Percentiles rank a stretch among this genome's conserved stretches.
These are phyloP conservation scores for Philhelius pedissequus DNA, from an alignment of 2,888 invertebrate species.

Conservation along the genomic window DNA sequence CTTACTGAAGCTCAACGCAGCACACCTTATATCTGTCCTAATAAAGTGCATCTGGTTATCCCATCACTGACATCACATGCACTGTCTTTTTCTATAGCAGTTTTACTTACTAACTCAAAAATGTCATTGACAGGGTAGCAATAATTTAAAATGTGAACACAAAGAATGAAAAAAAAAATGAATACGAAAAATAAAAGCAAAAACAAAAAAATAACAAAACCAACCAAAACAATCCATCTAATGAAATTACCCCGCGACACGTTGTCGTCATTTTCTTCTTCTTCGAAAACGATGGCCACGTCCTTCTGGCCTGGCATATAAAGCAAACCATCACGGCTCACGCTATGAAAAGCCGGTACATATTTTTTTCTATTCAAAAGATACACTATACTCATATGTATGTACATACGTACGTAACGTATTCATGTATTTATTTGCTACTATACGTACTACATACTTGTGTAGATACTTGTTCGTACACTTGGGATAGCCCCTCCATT, in stretches of 20 bases:
- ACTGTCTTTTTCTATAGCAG: slow-evolving; percentile 2
- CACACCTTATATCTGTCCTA: background rate
- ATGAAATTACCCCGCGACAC: slow-evolving; percentile 54
- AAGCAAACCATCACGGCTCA: slow-evolving; percentile 8
- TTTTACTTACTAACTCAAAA: slow-evolving; percentile 26
- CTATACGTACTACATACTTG: slow-evolving; percentile 1
- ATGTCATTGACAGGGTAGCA: slow-evolving; percentile 53
- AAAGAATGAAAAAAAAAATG: slow-evolving; percentile 31
- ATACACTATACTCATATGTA: background rate
- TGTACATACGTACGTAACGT: background rate
- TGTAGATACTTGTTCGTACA: background rate
- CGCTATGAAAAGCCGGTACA: slow-evolving; percentile 39
- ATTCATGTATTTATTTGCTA: no score
- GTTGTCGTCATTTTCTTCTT: slow-evolving; percentile 6
- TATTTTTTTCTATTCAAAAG: slow-evolving; percentile 5
- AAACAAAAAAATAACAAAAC: slow-evolving; percentile 25
- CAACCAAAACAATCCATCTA: slow-evolving; percentile 61
- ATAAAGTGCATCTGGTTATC: background rate
- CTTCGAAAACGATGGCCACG: background rate
- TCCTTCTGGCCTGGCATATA: background rate
- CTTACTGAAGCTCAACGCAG: no score
- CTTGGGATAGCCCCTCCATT: background rate
- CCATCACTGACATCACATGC: background rate
- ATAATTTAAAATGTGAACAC: background rate
- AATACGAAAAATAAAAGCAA: background rate